Conservation (phyloP, 2,797 vertebrate species). For the Denticeps clupeoides region DNA sequence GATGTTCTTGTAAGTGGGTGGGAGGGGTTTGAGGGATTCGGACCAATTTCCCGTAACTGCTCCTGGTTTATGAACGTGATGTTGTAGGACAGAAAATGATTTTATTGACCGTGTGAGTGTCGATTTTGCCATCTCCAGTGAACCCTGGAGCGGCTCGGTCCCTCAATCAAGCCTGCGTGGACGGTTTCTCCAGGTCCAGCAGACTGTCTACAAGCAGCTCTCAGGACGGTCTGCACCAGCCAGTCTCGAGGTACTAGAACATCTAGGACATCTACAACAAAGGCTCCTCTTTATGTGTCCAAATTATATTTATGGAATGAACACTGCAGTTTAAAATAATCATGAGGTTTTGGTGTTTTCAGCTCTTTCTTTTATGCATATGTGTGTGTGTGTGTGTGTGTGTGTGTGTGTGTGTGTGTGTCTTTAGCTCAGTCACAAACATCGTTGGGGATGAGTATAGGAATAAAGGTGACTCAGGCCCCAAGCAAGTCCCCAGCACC, state of each 20-base stretch:
- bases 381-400: conserved; percentile 22
- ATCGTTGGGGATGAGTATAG: conserved; percentile 43
- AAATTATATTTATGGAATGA: no score
- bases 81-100: no score
- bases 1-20: no score
- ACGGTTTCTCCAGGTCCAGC: conserved; percentile 39
- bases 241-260: conserved; percentile 50
- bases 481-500: conserved; percentile 24
- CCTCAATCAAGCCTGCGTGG: conserved; percentile 48
- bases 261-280: no score
- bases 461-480: conserved; percentile 27
- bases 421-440: conserved; percentile 48
- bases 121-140: conserved; percentile 34
- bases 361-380: background rate
- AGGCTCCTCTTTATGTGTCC: no score
- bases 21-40: background rate
- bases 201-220: conserved; percentile 44
- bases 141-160: conserved; percentile 51
- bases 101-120: conserved; percentile 3
- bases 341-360: no score
- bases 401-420: background rate
- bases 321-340: no score
- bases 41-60: no score
- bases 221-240: conserved; percentile 37
- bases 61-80: no score